A percentile compares a stretch with the other conserved stretches of the same genome.
phyloP scores from a whole-genome alignment of 2,113 vertebrate species.

The Pseudopipra pipra region DNA sequence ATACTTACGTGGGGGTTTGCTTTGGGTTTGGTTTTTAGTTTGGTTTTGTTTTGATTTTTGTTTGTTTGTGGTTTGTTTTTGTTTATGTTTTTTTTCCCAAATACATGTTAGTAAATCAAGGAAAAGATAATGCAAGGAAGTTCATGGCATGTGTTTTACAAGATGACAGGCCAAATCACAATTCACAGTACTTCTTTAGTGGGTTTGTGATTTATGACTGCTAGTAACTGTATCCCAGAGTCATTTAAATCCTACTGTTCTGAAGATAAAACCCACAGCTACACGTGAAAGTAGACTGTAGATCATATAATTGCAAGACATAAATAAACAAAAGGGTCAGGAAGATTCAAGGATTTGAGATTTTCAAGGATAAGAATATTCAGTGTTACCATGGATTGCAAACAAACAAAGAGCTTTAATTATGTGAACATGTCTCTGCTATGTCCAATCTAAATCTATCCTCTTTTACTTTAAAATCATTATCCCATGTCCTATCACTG shows the following conservation, averaged over 20 bases:
- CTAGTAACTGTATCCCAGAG: not conserved
- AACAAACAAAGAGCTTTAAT: not conserved
- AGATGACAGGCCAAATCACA: not conserved
- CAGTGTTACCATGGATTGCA: not conserved
- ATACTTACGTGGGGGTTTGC: not conserved
- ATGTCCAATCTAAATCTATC: not conserved
- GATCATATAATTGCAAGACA: not conserved
- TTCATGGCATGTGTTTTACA: not conserved
- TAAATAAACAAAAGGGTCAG: not conserved
- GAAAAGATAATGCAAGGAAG: not conserved
- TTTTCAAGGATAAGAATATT: not conserved
- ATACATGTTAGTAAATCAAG: not conserved
- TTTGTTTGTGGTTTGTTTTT: not conserved
- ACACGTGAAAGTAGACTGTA: not conserved
- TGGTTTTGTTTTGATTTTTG: not conserved
- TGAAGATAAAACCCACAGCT: not conserved
- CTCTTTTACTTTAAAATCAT: not conserved
- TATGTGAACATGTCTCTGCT: not conserved
- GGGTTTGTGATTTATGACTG: not conserved
- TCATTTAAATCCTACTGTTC: not conserved
- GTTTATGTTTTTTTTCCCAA: not conserved
- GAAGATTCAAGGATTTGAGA: not conserved
- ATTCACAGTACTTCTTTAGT: not conserved
- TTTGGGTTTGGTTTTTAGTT: not conserved
- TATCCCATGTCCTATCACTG: not conserved